phyloP scores from a whole-genome alignment of 1,140 invertebrate genomes.

The Drosophila suzukii region DNA sequence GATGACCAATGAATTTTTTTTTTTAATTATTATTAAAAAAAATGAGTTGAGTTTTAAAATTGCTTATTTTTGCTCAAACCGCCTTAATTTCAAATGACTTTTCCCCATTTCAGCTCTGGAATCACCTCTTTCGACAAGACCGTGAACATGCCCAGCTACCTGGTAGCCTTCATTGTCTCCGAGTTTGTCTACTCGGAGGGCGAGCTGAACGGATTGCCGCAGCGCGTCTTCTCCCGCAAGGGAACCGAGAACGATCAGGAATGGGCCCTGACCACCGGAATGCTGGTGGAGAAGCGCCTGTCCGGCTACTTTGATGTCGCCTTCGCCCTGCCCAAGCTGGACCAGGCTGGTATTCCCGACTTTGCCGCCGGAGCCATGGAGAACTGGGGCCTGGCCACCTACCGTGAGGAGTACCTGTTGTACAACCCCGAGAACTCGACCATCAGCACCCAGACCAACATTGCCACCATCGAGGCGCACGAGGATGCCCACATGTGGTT shows the following conservation, averaged over 20 bases:
- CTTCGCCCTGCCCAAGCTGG: constrained; percentile 75
- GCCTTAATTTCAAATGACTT: not conserved
- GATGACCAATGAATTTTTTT: too few species aligned
- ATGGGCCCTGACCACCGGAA: constrained; percentile 72
- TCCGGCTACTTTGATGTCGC: constrained; percentile 65
- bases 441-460: constrained; percentile 84
- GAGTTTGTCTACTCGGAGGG: constrained; percentile 85
- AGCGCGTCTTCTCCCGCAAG: constrained; percentile 75
- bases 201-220: constrained; percentile 74
- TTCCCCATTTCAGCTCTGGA: constrained; percentile 41
- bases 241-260: constrained; percentile 72
- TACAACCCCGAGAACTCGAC: constrained; percentile 74
- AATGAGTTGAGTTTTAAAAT: too few species aligned
- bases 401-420: constrained; percentile 75
- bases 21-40: too few species aligned
- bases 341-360: constrained; percentile 78
- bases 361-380: constrained; percentile 84
- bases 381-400: constrained; percentile 83
- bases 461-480: constrained; percentile 87
- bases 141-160: constrained; percentile 68
- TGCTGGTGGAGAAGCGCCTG: constrained; percentile 69
- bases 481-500: constrained; percentile 89
- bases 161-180: constrained; percentile 81
- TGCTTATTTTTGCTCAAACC: too few species aligned
- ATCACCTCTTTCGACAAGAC: constrained; percentile 60